phyloP scores from a whole-genome alignment of 2,888 invertebrate genomes.

The Ophioninae sp. region DNA sequence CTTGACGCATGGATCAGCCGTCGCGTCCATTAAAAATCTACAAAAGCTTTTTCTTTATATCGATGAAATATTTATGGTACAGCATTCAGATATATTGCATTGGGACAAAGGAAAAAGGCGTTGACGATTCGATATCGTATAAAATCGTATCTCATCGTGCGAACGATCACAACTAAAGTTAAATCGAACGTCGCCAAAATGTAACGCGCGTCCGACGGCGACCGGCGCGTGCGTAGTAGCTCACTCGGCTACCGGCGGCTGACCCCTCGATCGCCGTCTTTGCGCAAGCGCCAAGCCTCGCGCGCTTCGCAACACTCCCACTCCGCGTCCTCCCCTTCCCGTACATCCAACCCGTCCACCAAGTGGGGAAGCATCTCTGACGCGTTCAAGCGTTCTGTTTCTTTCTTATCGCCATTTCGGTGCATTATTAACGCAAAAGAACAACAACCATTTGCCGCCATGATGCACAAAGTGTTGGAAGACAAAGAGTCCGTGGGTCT shows the following conservation, averaged over 20 bases:
- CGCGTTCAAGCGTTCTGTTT: too few species aligned
- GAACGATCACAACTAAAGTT: background rate
- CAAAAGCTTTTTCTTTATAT: background rate
- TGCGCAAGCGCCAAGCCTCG: background rate
- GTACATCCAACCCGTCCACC: background rate
- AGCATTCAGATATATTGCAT: background rate
- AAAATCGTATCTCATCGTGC: too few species aligned
- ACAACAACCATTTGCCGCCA: background rate
- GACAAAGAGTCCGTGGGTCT: background rate
- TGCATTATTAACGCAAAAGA: background rate
- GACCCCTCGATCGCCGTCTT: too few species aligned
- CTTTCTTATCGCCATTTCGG: background rate
- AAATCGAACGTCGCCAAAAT: background rate
- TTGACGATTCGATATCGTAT: background rate
- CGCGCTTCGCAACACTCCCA: background rate
- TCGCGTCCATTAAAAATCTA: slow-evolving; percentile 5
- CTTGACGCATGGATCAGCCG: slow-evolving; percentile 47
- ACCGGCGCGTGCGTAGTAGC: background rate
- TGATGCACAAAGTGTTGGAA: slow-evolving; percentile 10
- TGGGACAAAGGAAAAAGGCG: background rate
- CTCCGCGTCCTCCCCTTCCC: background rate
- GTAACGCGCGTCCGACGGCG: background rate
- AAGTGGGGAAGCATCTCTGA: background rate
- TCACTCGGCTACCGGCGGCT: too few species aligned
- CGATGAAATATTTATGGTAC: background rate